These are phyloP conservation scores for crab-eating macaque (Macaca fascicularis) DNA, from an alignment of 2,113 vertebrate genomes.

Conservation along the genomic window DNA sequence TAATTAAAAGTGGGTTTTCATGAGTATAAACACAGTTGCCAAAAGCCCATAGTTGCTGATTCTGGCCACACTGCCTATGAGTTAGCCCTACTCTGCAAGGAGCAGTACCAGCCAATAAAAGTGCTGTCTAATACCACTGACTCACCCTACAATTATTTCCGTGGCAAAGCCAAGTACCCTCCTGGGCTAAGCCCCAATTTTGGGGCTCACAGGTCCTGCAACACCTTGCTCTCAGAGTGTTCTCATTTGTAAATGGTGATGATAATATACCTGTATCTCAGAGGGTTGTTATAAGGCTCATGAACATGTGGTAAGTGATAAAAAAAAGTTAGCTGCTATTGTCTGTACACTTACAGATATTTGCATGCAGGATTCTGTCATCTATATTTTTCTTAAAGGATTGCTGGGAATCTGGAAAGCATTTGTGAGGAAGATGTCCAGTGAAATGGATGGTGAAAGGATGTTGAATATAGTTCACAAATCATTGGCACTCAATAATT, in stretches of 20 bases:
- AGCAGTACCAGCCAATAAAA: no score
- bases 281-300: not conserved
- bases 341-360: not conserved
- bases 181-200: no score
- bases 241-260: not conserved
- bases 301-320: not conserved
- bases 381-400: not conserved
- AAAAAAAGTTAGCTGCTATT: not conserved
- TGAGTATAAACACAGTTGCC: no score
- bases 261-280: not conserved
- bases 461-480: not conserved
- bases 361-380: not conserved
- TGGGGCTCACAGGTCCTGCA: no score
- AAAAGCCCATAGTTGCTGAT: no score
- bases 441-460: not conserved
- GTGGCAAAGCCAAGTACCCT: no score
- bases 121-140: no score
- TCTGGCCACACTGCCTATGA: no score
- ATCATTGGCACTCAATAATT: not conserved
- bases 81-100: no score
- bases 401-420: not conserved
- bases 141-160: no score
- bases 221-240: not conserved
- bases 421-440: not conserved
- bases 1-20: no score